phyloP scores from a whole-genome alignment of 2,113 vertebrate genomes.

The Oplegnathus fasciatus region DNA sequence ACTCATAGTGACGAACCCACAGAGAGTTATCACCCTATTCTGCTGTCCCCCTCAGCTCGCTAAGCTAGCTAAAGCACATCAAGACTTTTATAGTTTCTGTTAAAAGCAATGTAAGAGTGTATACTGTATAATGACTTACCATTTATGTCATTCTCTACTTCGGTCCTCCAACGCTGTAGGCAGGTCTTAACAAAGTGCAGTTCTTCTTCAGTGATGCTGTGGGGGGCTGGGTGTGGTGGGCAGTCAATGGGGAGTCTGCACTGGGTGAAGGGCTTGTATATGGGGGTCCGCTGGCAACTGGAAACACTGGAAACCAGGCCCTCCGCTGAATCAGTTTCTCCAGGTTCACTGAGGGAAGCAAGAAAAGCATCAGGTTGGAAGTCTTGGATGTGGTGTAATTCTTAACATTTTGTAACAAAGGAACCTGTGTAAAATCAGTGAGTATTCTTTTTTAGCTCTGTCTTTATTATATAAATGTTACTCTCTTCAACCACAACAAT shows the following conservation, averaged over 20 bases:
- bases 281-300: conserved; percentile 68
- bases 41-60: no score
- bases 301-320: conserved; percentile 60
- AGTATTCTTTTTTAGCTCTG: not conserved
- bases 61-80: not conserved
- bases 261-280: conserved; percentile 77
- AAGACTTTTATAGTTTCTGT: not conserved
- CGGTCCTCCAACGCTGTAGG: conserved; percentile 92
- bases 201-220: conserved; percentile 87
- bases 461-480: not conserved
- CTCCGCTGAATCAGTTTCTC: conserved; percentile 62
- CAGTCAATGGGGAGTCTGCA: conserved; percentile 72
- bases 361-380: not conserved
- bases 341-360: conserved; percentile 68
- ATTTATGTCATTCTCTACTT: conserved; percentile 92
- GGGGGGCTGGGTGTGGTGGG: conserved; percentile 85
- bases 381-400: not conserved
- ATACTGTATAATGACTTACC: conserved; percentile 78
- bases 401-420: not conserved
- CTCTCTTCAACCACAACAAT: not conserved
- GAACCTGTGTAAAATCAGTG: not conserved
- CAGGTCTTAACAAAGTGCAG: conserved; percentile 89
- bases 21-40: no score
- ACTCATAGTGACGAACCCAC: no score
- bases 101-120: not conserved